Base-by-base conservation (phyloP, 2,113 vertebrate genomes). In the Pongo pygmaeus region DNA sequence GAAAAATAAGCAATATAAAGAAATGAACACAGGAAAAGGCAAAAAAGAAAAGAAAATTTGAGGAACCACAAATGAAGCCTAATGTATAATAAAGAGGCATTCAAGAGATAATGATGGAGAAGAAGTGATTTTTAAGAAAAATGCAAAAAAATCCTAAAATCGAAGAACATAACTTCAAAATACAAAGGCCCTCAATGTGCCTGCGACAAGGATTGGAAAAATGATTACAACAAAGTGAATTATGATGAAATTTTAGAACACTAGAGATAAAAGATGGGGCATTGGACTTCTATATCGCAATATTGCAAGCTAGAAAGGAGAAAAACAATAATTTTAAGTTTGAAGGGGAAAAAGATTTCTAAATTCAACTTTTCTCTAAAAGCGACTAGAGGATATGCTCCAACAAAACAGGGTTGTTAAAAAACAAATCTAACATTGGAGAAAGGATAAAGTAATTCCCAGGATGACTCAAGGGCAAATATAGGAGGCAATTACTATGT, bases 331-430 rank as follows among this genome's bases (percentile, higher is more conserved):
- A 18, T 14, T 84, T 92, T 67, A 88, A 20, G 14, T 59, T 94
- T 32, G 35, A 64, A 97, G 12, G 11, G 10, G 23, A 48, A 52
- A 77, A 79, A 67, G 40, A 61, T 64, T 97, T 95, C 74, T 79
- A 97, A 91, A 87, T 64, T 92, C 30, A n/a, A 12, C 1, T 78
- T 97, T 94, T 92, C 64, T 72, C 43, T 72, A 59, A 43, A 93
- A 93, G 16, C 23, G 87, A n/a, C 23, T 17, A 3, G 50, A 55
- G 20, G 20, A 75, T 89, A 10, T 85, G 18, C 3, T 48, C 13
- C 61, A 79, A 75, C 8, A 61, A 59, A 92, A 81, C 12, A 77
- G 16, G 10, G 22, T 46, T 13, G 8, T 50, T 23, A 79, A 67
- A 48, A 27, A 78, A 23, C 4, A 69, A 20, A 89, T 64, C 22